Conservation (phyloP, 2,888 invertebrate genomes). For the Alviniconcha strummeri region DNA sequence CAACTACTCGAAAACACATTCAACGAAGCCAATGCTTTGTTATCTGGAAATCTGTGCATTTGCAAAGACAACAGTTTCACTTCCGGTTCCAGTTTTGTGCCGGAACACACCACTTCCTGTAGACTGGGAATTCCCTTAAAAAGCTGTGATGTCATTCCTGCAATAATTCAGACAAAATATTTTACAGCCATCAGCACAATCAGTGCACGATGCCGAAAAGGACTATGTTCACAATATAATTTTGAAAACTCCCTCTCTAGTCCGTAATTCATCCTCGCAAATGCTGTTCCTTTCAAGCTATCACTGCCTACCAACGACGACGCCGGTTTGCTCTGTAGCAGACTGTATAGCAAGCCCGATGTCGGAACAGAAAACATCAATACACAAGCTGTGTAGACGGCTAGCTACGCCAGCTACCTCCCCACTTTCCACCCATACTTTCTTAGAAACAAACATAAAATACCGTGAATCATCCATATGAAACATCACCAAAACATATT, state of each 20-base stretch:
- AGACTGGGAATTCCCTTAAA: constrained; percentile 22
- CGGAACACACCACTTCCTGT: constrained; percentile 25
- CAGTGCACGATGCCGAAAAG: not conserved
- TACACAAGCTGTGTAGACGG: too few species aligned
- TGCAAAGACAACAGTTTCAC: constrained; percentile 17
- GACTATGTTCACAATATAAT: too few species aligned
- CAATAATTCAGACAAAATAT: not conserved
- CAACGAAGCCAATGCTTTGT: not conserved
- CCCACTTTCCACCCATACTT: too few species aligned
- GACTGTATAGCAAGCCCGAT: too few species aligned
- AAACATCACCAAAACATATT: too few species aligned
- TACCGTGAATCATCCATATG: too few species aligned
- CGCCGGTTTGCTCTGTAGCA: too few species aligned
- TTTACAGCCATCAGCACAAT: not conserved
- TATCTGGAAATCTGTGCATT: not conserved
- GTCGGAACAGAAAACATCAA: too few species aligned
- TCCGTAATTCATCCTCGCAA: not conserved
- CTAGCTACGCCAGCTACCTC: too few species aligned
- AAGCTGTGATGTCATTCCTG: constrained; percentile 19
- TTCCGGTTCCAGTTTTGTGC: not conserved
- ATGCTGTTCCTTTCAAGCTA: not conserved
- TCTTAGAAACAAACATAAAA: too few species aligned
- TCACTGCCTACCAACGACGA: not conserved
- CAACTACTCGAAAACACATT: constrained; percentile 4
- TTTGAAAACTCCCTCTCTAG: not conserved